phyloP scores from a whole-genome alignment of 2,888 invertebrate species.

The Euproctis similis region DNA sequence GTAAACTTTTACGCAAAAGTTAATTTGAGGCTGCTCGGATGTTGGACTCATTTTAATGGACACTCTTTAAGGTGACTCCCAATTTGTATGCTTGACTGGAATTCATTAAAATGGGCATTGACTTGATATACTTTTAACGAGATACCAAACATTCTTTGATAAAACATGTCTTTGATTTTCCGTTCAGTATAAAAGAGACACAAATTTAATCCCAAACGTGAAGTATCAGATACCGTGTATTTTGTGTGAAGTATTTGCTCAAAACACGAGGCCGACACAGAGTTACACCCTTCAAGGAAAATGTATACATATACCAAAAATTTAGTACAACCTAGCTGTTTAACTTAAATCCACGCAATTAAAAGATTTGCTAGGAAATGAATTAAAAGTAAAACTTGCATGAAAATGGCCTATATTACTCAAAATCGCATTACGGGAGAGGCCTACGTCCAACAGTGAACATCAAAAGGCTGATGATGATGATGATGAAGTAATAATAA shows the following conservation, averaged over 20 bases:
- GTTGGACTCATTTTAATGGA: slow-evolving; percentile 71
- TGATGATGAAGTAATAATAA: no score
- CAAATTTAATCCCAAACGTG: slow-evolving; percentile 16
- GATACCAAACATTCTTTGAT: slow-evolving; percentile 39
- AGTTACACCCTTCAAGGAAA: slow-evolving; percentile 28
- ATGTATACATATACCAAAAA: slow-evolving; percentile 30
- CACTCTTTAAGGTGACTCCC: slow-evolving; percentile 69
- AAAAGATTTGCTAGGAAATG: no score
- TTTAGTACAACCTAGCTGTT: slow-evolving; percentile 42
- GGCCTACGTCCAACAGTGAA: no score
- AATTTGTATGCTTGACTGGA: slow-evolving; percentile 66
- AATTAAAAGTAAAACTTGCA: no score
- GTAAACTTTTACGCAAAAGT: slow-evolving; percentile 71
- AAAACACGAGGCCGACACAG: slow-evolving; percentile 42
- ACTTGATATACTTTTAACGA: slow-evolving; percentile 47
- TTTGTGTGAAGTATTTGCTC: slow-evolving; percentile 36
- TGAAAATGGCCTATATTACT: no score
- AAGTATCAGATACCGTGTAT: slow-evolving; percentile 23
- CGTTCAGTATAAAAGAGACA: slow-evolving; percentile 20
- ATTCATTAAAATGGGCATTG: slow-evolving; percentile 58
- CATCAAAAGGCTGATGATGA: no score
- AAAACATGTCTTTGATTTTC: slow-evolving; percentile 22
- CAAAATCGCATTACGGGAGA: no score
- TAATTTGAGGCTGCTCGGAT: slow-evolving; percentile 69
- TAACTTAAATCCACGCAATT: no score